Evolutionary conservation across 2,113 vertebrate species (phyloP).

Genomic region (Rattus norvegicus): DNA sequence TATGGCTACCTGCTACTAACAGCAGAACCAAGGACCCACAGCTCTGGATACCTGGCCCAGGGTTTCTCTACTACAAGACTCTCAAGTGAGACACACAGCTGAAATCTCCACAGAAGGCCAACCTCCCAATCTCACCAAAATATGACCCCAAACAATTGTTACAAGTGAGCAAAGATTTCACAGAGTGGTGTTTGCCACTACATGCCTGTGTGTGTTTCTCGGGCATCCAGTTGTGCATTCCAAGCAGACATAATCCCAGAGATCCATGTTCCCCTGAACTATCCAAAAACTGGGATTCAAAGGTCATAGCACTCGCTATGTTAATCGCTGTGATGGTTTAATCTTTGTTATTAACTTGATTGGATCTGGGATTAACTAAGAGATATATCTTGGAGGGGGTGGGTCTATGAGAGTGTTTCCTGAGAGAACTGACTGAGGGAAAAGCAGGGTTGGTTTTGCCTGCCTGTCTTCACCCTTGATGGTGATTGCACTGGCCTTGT

Average conservation of each 20-base stretch:
- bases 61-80: neutral
- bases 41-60: neutral
- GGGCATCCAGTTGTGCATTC: neutral
- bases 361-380: neutral
- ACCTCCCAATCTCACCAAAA: neutral
- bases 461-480: neutral
- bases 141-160: neutral
- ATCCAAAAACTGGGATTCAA: neutral
- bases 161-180: neutral
- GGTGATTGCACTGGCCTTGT: neutral
- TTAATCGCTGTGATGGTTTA: neutral
- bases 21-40: neutral
- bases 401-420: too few relatives aligned
- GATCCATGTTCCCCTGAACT: neutral
- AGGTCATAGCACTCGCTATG: conserved; percentile 8
- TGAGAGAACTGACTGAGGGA: neutral
- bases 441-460: neutral
- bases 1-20: neutral
- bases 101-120: neutral
- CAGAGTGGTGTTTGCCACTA: neutral
- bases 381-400: too few relatives aligned
- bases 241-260: neutral
- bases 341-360: too few relatives aligned
- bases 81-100: neutral
- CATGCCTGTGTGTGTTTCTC: neutral